Conservation (phyloP, 2,888 invertebrate species). For the Nephrocerus scutellatus region DNA sequence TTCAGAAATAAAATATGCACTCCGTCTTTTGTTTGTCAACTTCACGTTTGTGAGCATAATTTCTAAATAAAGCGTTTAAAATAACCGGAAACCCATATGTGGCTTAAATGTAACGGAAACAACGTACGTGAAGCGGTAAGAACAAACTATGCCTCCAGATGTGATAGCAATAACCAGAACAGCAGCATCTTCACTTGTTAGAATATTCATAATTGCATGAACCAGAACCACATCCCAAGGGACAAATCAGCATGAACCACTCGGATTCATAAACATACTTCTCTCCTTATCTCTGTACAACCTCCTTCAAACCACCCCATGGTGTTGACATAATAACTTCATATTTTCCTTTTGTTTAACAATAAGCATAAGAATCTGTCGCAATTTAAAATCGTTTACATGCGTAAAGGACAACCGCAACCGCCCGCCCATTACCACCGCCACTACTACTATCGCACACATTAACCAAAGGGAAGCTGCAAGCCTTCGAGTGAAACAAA, state of each 20-base stretch:
- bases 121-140: too few relatives aligned
- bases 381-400: slow-evolving; percentile 17
- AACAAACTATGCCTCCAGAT: too few relatives aligned
- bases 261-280: not conserved
- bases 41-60: too few relatives aligned
- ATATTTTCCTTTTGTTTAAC: slow-evolving; percentile 1
- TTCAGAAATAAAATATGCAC: too few relatives aligned
- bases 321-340: slow-evolving; percentile 11
- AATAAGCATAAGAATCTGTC: slow-evolving; percentile 8
- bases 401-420: slow-evolving; percentile 6
- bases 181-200: slow-evolving; percentile 14
- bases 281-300: not conserved
- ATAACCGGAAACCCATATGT: too few relatives aligned
- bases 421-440: not conserved
- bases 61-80: too few relatives aligned
- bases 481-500: too few relatives aligned
- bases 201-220: slow-evolving; percentile 10
- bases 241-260: slow-evolving; percentile 28
- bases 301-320: slow-evolving; percentile 8
- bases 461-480: too few relatives aligned
- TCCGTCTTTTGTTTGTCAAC: too few relatives aligned
- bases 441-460: not conserved
- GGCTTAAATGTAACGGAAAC: too few relatives aligned
- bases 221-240: slow-evolving; percentile 27
- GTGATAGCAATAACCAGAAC: slow-evolving; percentile 18